phyloP scores from a whole-genome alignment of 2,113 vertebrate species.

The Coptodon bakossiorum region DNA sequence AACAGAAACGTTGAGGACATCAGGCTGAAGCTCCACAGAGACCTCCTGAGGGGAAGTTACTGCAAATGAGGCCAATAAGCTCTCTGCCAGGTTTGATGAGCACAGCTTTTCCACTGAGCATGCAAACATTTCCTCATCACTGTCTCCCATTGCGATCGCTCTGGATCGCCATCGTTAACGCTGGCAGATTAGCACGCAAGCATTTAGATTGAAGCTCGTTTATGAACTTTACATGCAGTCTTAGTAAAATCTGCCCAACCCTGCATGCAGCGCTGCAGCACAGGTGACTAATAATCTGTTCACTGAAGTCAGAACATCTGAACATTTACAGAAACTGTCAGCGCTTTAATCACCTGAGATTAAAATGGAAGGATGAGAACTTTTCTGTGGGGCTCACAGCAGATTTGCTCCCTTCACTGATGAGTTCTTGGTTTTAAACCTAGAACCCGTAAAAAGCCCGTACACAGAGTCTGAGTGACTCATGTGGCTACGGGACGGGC shows the following conservation, averaged over 20 bases:
- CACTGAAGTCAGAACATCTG: background rate
- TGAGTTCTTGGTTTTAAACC: background rate
- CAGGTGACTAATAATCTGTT: background rate
- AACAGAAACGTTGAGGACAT: background rate
- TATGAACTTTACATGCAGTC: background rate
- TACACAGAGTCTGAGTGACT: fast-evolving
- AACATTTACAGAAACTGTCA: fast-evolving
- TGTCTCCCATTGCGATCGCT: background rate
- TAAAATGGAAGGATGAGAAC: background rate
- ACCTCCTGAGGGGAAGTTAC: background rate
- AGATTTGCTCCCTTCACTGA: background rate
- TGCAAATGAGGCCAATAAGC: background rate
- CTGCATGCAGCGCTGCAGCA: background rate
- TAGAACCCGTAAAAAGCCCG: fast-evolving
- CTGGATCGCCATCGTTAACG: background rate
- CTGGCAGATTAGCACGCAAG: background rate
- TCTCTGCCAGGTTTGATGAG: background rate
- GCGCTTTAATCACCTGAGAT: fast-evolving
- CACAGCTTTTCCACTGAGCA: background rate
- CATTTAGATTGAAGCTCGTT: background rate
- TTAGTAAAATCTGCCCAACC: fast-evolving
- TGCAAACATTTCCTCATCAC: background rate
- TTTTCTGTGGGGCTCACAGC: background rate
- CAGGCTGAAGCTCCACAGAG: background rate
- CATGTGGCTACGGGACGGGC: fast-evolving